Percentiles rank a stretch among this genome's conserved stretches.
phyloP scores from a whole-genome alignment of 2,797 vertebrate genomes.

The Helarctos malayanus region DNA sequence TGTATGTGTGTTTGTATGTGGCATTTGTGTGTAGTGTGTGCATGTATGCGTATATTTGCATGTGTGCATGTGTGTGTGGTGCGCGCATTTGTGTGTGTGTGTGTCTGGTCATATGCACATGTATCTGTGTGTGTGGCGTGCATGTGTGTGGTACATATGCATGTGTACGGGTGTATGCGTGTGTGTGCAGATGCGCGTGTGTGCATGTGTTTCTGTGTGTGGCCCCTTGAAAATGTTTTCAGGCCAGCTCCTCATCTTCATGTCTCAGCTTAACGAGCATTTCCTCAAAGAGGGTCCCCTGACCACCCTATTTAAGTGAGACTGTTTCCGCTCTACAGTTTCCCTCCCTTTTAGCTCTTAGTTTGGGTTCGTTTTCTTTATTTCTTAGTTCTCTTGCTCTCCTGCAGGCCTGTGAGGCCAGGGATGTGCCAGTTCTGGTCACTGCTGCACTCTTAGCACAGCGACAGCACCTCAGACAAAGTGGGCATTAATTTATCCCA shows the following conservation, averaged over 20 bases:
- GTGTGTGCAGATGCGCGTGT: too few species aligned
- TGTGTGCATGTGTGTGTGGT: neutral
- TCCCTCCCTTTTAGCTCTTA: neutral
- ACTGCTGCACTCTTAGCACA: neutral
- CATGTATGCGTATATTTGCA: neutral
- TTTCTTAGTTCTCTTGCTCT: slow-evolving; percentile 12
- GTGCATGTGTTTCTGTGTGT: neutral
- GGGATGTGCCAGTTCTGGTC: neutral
- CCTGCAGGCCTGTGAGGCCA: neutral
- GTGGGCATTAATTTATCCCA: neutral
- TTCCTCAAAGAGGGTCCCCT: neutral
- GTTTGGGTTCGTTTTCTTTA: neutral
- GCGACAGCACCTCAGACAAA: neutral
- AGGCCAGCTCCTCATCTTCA: neutral
- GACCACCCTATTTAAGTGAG: neutral
- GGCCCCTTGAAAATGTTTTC: neutral
- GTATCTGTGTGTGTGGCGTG: too few species aligned
- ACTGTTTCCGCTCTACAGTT: neutral
- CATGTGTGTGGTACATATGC: neutral
- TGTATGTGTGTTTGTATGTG: too few species aligned
- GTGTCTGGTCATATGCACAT: neutral
- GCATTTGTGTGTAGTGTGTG: neutral
- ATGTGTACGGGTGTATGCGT: neutral
- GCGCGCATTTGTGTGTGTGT: neutral
- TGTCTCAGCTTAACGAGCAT: neutral